Evolutionary conservation across 2,797 vertebrate species (phyloP).

Genomic region (Poeciliopsis paucimaculata): DNA sequence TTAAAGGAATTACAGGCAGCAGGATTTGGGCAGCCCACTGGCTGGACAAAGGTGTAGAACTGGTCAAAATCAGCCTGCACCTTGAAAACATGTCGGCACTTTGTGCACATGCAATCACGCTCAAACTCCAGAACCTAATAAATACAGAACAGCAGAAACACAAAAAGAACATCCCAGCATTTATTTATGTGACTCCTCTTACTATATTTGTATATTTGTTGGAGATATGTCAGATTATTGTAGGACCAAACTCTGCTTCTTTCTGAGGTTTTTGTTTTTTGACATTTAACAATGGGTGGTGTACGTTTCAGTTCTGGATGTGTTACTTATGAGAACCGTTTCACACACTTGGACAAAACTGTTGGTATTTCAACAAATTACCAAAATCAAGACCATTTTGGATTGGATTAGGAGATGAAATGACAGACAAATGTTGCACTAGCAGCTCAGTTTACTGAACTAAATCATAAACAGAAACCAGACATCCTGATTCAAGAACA

Average conservation of each 20-base stretch:
- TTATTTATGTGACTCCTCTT: background rate
- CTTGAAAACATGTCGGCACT: slow-evolving; percentile 88
- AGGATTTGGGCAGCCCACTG: slow-evolving; percentile 82
- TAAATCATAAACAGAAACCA: background rate
- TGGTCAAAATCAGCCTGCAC: slow-evolving; percentile 90
- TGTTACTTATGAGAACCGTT: too few relatives aligned
- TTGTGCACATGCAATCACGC: slow-evolving; percentile 91
- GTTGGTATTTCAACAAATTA: background rate
- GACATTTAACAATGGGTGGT: background rate
- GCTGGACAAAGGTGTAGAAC: slow-evolving; percentile 84
- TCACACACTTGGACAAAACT: background rate
- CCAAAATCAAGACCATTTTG: too few relatives aligned
- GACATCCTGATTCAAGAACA: background rate
- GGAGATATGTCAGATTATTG: background rate
- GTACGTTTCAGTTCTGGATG: background rate
- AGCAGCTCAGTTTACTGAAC: background rate
- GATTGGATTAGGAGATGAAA: background rate
- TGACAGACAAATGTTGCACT: background rate
- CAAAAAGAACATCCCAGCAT: background rate
- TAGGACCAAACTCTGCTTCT: background rate
- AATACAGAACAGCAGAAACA: background rate
- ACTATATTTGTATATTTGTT: background rate
- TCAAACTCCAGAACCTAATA: slow-evolving; percentile 89
- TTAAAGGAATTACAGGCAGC: slow-evolving; percentile 87
- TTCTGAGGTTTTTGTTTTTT: background rate